A percentile compares a stretch with the other conserved stretches of the same genome.
These are phyloP conservation scores for Leguminivora glycinivorella DNA, from an alignment of 1,140 invertebrate species.

Conservation along the genomic window DNA sequence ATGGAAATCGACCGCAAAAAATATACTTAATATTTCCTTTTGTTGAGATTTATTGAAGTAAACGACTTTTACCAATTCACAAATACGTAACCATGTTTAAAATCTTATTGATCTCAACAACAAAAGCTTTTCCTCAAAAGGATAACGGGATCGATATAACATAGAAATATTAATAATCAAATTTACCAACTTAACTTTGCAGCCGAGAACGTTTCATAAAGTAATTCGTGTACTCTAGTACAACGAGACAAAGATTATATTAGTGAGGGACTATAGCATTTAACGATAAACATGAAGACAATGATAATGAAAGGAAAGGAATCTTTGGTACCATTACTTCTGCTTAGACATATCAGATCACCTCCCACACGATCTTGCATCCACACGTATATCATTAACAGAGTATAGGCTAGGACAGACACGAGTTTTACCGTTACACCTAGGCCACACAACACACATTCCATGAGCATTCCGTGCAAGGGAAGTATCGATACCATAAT, in stretches of 20 bases:
- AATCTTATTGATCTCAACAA: neutral
- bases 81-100: neutral
- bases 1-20: too few relatives aligned
- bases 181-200: slow-evolving; percentile 1
- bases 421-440: too few relatives aligned
- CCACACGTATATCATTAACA: neutral
- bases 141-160: slow-evolving; percentile 22
- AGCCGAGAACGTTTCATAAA: neutral
- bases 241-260: neutral
- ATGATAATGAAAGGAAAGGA: slow-evolving; percentile 28
- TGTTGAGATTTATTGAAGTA: too few relatives aligned
- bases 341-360: slow-evolving; percentile 9
- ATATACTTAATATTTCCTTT: too few relatives aligned
- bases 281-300: slow-evolving; percentile 4
- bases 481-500: too few relatives aligned
- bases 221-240: neutral
- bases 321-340: slow-evolving; percentile 26
- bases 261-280: neutral
- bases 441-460: too few relatives aligned
- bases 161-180: slow-evolving; percentile 27
- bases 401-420: too few relatives aligned
- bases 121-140: slow-evolving; percentile 15
- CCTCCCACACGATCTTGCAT: neutral
- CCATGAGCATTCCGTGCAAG: too few relatives aligned
- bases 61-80: too few relatives aligned